These are phyloP conservation scores for Cardiocondyla obscurior DNA, from an alignment of 1,140 invertebrate genomes.

Conservation along the genomic window DNA sequence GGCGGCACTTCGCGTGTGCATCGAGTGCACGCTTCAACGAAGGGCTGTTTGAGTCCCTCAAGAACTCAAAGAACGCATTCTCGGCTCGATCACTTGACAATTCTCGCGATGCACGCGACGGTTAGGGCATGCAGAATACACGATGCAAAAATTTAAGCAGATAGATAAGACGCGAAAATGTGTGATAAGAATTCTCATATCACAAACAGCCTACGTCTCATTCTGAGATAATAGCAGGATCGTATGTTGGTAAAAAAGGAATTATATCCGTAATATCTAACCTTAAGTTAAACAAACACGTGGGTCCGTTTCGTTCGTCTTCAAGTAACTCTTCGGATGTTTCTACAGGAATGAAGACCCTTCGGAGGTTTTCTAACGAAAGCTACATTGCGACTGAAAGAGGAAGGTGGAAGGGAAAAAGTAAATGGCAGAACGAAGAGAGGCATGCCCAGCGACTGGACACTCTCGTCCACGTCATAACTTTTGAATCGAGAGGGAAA, in stretches of 20 bases:
- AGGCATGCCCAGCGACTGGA: conserved; percentile 42
- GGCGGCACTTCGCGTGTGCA: conserved; percentile 57
- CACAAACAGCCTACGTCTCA: too few relatives aligned
- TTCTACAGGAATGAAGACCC: conserved; percentile 14
- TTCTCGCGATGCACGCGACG: conserved; percentile 66
- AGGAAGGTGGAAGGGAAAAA: not conserved
- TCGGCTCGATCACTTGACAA: conserved; percentile 33
- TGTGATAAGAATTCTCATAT: too few relatives aligned
- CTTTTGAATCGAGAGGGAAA: conserved; percentile 74
- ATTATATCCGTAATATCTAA: too few relatives aligned
- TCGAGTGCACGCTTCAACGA: conserved; percentile 44
- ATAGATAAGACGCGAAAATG: too few relatives aligned
- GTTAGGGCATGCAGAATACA: too few relatives aligned
- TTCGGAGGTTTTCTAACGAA: conserved; percentile 21
- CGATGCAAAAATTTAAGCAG: too few relatives aligned
- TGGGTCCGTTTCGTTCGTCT: too few relatives aligned
- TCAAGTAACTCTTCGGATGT: too few relatives aligned
- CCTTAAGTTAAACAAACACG: too few relatives aligned
- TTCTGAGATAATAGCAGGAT: too few relatives aligned
- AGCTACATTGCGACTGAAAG: not conserved
- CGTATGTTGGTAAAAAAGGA: too few relatives aligned
- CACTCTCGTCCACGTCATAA: conserved; percentile 67
- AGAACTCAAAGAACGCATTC: conserved; percentile 57
- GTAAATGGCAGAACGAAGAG: conserved; percentile 7
- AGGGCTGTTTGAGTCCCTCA: conserved; percentile 20